Base-by-base conservation (phyloP, 1,140 invertebrate genomes). In the Physella acuta region DNA sequence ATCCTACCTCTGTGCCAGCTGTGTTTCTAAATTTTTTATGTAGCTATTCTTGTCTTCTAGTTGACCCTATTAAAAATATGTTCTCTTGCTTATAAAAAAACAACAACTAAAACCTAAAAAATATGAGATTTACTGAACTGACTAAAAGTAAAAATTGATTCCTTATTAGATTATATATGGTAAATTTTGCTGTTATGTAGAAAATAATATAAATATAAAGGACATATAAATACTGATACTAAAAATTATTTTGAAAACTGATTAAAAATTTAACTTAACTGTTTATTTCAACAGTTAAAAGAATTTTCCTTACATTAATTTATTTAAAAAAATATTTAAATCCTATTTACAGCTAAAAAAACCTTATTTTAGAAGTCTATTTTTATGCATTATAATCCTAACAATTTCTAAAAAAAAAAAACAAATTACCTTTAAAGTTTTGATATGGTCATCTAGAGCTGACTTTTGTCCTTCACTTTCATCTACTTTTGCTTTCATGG, bases 1-100 rank as follows among this genome's bases (percentile, higher is more conserved):
- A n/a, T 3, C 36, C 28, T 75, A 86, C 85, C 83, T 83, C 67
- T 85, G 84, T 53, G 77, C 73, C 28, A 86, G 68, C 64, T 86
- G 82, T 51, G 77, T 76, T 74, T 84, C 80, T 31, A 86, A 62
- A 74, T 73, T 75, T 8, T 76, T 71, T n/a, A 82, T 60, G 16
- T 79, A 73, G 16, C 74, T 62, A 16, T 74, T 70, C 70, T 78
- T 81, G 14, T 79, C 76, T 55, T 77, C 74, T 56, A 80, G 65
- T 72, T 81, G 79, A 56, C 63, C 36, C 81, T 82, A 69, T 60
- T 34, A 16, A 4, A 33, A 16, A 30, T 20, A 20, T 33, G 28
- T 30, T 31, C 51, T 31, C 20, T 36, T 49, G 31, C n/a, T 24
- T 2, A 24, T 37, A 39, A 39, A 59, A 26, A 24, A 31, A 62